Evolutionary conservation across 2,888 invertebrate genomes (phyloP).

Genomic region (Meteorus cinctellus): DNA sequence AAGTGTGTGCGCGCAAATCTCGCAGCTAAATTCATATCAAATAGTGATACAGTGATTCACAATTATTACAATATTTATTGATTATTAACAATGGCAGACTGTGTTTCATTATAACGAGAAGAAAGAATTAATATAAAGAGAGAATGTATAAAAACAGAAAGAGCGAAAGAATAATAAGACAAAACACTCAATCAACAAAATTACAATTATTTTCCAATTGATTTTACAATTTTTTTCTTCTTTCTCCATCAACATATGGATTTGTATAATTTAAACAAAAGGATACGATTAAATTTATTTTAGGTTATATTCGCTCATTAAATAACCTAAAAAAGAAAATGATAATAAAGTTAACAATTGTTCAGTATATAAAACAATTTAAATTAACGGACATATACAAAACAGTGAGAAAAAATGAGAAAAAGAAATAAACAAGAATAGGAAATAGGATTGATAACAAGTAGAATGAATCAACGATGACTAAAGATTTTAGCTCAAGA

Average conservation of each 20-base stretch:
- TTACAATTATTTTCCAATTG: no score
- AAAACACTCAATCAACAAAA: not conserved
- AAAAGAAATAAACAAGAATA: not conserved
- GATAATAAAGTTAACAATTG: slow-evolving; percentile 3
- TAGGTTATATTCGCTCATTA: no score
- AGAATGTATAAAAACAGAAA: not conserved
- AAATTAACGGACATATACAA: not conserved
- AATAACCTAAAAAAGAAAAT: no score
- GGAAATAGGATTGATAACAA: not conserved
- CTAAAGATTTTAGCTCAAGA: slow-evolving; percentile 15
- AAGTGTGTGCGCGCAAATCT: slow-evolving; percentile 15
- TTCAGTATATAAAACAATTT: slow-evolving; percentile 1
- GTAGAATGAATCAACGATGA: slow-evolving; percentile 18
- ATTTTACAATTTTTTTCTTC: no score
- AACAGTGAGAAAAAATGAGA: not conserved
- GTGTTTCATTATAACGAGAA: not conserved
- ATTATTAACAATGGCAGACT: slow-evolving; percentile 7
- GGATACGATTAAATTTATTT: not conserved
- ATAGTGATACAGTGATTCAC: slow-evolving; percentile 9
- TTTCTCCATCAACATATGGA: no score
- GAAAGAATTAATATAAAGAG: no score
- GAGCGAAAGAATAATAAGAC: not conserved
- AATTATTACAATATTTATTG: not conserved
- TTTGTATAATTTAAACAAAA: no score
- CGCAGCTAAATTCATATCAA: slow-evolving; percentile 17